These are phyloP conservation scores for Hirundo rustica DNA, from an alignment of 2,797 vertebrate genomes.

Conservation along the genomic window DNA sequence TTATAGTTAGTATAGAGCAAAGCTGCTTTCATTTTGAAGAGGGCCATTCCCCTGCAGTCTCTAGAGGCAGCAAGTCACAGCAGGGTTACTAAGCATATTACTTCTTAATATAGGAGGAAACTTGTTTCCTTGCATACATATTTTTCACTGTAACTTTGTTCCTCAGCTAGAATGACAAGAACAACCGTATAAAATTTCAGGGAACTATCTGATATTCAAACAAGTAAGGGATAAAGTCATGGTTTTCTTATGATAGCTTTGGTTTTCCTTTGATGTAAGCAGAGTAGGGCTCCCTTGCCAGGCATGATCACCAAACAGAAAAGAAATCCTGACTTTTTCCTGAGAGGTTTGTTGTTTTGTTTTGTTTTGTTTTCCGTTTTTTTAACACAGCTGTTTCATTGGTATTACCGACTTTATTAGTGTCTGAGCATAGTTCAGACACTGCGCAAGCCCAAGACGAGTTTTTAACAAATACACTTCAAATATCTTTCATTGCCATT, in stretches of 20 bases:
- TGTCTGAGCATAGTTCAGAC: neutral
- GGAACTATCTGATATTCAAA: neutral
- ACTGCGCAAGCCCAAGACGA: neutral
- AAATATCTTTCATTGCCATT: neutral
- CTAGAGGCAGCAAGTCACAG: neutral
- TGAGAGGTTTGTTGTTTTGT: too few relatives aligned
- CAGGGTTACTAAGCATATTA: neutral
- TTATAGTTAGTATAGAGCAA: neutral
- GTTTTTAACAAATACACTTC: neutral
- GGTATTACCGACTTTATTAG: neutral
- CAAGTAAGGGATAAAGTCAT: neutral
- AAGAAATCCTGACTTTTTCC: neutral
- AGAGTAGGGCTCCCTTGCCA: neutral
- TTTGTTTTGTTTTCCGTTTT: neutral
- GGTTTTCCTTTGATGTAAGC: neutral
- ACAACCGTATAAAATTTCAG: neutral
- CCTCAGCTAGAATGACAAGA: neutral
- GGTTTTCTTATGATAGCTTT: neutral
- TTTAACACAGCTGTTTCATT: neutral
- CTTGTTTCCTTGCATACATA: neutral
- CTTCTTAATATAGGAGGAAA: neutral
- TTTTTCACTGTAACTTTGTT: constrained; percentile 1
- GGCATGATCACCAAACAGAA: neutral
- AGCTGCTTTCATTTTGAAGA: neutral
- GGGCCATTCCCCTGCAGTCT: neutral